phyloP scores from a whole-genome alignment of 2,888 invertebrate species.

The Leucophenga montana region DNA sequence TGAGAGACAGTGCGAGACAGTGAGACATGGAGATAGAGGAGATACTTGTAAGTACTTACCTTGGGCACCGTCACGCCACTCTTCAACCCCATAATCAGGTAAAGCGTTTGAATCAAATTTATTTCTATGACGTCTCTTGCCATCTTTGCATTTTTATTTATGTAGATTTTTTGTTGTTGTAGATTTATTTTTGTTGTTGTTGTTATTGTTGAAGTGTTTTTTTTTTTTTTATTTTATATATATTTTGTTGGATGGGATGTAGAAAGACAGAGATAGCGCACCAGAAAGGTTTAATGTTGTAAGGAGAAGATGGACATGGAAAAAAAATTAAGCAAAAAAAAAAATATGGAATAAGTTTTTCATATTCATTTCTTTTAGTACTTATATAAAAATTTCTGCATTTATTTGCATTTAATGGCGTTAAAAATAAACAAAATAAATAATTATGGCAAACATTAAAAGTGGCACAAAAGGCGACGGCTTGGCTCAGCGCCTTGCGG shows the following conservation, averaged over 20 bases:
- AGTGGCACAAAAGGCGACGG: conserved; percentile 15
- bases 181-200: conserved; percentile 33
- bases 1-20: conserved; percentile 10
- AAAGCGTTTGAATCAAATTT: conserved; percentile 78
- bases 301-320: conserved; percentile 50
- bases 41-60: conserved; percentile 54
- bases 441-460: conserved; percentile 23
- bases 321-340: conserved; percentile 49
- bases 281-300: conserved; percentile 34
- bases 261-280: no score
- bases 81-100: conserved; percentile 81
- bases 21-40: neutral
- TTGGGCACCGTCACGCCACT: conserved; percentile 79
- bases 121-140: conserved; percentile 73
- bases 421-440: conserved; percentile 33
- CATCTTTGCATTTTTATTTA: conserved; percentile 61
- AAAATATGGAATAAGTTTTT: conserved; percentile 38
- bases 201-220: conserved; percentile 42
- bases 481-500: neutral
- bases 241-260: no score
- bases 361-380: neutral
- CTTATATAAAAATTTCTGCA: conserved; percentile 42
- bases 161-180: conserved; percentile 38
- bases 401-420: conserved; percentile 54
- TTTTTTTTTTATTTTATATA: conserved; percentile 31